Conservation (phyloP, 2,888 invertebrate genomes). For the Hypomecis punctinalis region DNA sequence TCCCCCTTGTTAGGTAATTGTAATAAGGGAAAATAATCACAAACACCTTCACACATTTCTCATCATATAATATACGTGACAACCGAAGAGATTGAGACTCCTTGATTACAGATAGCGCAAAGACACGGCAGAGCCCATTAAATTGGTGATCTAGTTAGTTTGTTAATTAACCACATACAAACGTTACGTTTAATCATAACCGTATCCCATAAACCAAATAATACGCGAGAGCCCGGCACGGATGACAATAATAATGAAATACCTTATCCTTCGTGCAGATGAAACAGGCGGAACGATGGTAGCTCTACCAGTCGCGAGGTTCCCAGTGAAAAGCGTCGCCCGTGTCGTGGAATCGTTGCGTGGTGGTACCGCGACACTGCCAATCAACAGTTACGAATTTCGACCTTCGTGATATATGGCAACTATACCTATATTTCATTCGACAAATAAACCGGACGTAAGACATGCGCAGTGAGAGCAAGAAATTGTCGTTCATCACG, state of each 20-base stretch:
- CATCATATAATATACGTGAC: not conserved
- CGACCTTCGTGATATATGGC: slow-evolving; percentile 38
- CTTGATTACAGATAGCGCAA: not conserved
- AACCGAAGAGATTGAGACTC: not conserved
- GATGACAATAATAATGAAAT: not conserved
- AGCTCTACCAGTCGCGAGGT: not conserved
- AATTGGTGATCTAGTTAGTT: not conserved
- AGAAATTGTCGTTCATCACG: slow-evolving; percentile 54
- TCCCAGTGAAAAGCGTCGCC: slow-evolving; percentile 6
- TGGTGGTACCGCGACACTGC: slow-evolving; percentile 14
- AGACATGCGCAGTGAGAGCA: slow-evolving; percentile 73
- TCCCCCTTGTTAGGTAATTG: no score
- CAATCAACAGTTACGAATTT: slow-evolving; percentile 53
- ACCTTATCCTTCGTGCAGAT: slow-evolving; percentile 4
- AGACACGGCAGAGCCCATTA: not conserved
- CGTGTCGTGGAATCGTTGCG: slow-evolving; percentile 8
- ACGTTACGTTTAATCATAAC: not conserved
- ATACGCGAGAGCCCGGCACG: not conserved
- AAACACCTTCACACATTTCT: no score
- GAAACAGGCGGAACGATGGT: not conserved
- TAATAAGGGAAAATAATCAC: no score
- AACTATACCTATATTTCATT: slow-evolving; percentile 44
- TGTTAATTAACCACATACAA: not conserved
- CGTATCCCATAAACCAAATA: not conserved
- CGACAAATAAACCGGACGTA: slow-evolving; percentile 54